Evolutionary conservation across 2,113 vertebrate genomes (phyloP).

Genomic region (Coturnix japonica): DNA sequence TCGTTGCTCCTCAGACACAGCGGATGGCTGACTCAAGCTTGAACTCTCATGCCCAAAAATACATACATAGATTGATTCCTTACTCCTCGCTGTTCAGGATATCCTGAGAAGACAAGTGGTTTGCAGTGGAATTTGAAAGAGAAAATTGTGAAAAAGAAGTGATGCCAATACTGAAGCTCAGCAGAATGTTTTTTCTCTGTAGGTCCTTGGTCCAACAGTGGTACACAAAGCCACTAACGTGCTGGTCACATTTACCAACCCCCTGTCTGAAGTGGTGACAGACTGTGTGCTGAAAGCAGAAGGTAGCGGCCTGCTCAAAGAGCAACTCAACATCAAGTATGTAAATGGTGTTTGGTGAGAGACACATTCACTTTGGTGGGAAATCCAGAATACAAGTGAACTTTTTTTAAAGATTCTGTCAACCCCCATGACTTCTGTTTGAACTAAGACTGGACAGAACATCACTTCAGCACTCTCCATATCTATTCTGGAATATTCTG

Average conservation of each 20-base stretch:
- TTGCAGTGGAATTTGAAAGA: neutral
- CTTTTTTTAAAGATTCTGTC: neutral
- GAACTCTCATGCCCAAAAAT: neutral
- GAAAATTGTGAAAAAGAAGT: neutral
- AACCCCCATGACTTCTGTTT: neutral
- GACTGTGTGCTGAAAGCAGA: slow-evolving; percentile 71
- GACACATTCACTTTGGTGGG: neutral
- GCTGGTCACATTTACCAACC: slow-evolving; percentile 60
- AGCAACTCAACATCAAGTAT: slow-evolving; percentile 39
- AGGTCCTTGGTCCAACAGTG: slow-evolving; percentile 42
- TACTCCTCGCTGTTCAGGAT: neutral
- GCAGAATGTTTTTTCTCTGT: neutral
- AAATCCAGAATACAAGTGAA: neutral
- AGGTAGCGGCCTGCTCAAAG: slow-evolving; percentile 52
- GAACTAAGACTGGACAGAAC: neutral
- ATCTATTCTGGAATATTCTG: neutral
- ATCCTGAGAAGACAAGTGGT: neutral
- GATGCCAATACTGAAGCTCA: neutral
- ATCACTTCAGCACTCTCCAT: neutral
- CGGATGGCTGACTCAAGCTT: neutral
- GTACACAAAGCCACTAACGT: slow-evolving; percentile 13
- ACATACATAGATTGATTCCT: neutral
- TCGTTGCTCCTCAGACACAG: neutral
- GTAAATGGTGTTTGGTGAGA: neutral
- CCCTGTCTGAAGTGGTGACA: slow-evolving; percentile 1